phyloP scores from a whole-genome alignment of 2,797 vertebrate species.

The Thaleichthys pacificus region DNA sequence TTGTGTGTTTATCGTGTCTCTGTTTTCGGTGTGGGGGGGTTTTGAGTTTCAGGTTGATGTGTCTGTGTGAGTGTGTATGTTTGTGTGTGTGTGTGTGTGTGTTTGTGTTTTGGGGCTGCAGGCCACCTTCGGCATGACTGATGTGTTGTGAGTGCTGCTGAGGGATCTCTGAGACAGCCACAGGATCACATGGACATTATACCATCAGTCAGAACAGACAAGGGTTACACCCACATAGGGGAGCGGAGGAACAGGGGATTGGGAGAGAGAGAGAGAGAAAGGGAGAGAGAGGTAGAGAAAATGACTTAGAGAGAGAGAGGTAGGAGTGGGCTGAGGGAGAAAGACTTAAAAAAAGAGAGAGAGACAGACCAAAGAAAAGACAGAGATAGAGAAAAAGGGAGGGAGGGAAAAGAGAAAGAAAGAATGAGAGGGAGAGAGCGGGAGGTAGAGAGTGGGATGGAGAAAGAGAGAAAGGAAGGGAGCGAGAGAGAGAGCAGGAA shows the following conservation, averaged over 20 bases:
- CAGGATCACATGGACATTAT: constrained; percentile 64
- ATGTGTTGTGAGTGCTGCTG: constrained; percentile 70
- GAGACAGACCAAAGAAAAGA: constrained; percentile 26
- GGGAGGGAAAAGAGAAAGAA: neutral
- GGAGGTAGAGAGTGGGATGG: constrained; percentile 19
- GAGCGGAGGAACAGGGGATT: neutral
- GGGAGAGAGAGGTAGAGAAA: neutral
- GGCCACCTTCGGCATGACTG: constrained; percentile 77
- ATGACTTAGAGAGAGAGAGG: too few species aligned
- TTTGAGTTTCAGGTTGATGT: neutral
- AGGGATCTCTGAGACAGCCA: constrained; percentile 69
- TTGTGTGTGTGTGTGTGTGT: constrained; percentile 24
- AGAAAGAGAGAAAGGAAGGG: constrained; percentile 10
- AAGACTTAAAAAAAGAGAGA: neutral
- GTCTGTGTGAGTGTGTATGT: constrained; percentile 14
- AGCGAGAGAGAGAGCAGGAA: constrained; percentile 28
- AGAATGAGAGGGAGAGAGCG: constrained; percentile 5
- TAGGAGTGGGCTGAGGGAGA: neutral
- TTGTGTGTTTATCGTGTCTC: neutral
- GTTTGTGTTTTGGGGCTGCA: constrained; percentile 75
- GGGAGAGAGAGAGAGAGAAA: constrained; percentile 1
- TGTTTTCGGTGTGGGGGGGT: neutral
- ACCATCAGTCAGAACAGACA: constrained; percentile 54
- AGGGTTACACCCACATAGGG: constrained; percentile 29
- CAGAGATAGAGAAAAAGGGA: neutral